A percentile compares a stretch with the other conserved stretches of the same genome.
These are phyloP conservation scores for Dryomyza anilis DNA, from an alignment of 2,888 invertebrate species.

Conservation along the genomic window DNA sequence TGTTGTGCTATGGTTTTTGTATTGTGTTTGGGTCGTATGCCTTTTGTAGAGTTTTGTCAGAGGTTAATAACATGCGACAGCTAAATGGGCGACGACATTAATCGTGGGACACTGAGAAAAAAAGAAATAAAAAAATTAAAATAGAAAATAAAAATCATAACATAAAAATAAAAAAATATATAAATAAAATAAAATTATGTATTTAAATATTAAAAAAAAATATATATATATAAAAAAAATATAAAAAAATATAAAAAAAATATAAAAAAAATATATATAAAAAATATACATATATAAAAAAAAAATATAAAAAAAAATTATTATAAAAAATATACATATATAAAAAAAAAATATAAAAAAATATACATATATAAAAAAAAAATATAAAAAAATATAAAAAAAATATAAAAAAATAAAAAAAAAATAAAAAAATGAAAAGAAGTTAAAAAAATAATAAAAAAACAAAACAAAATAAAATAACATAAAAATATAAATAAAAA, in stretches of 20 bases:
- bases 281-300: neutral
- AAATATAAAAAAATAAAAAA: neutral
- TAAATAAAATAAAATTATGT: neutral
- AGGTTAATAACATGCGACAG: constrained; percentile 11
- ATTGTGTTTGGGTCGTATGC: no score
- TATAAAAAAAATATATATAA: neutral
- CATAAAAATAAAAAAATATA: neutral
- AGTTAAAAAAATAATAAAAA: neutral
- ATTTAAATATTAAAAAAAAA: neutral
- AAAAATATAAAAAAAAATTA: neutral
- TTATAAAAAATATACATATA: neutral
- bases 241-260: neutral
- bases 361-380: neutral
- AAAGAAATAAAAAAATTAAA: no score
- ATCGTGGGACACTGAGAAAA: no score
- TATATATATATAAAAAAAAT: neutral
- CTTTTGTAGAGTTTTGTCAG: no score
- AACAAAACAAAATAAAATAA: neutral
- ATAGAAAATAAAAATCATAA: no score
- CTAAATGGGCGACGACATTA: no score
- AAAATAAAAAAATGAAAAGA: neutral
- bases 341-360: neutral
- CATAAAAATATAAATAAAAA: neutral
- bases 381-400: neutral
- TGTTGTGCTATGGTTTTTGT: no score